Evolutionary conservation across 2,113 vertebrate species (phyloP).

Genomic region (Gymnarchus niloticus): DNA sequence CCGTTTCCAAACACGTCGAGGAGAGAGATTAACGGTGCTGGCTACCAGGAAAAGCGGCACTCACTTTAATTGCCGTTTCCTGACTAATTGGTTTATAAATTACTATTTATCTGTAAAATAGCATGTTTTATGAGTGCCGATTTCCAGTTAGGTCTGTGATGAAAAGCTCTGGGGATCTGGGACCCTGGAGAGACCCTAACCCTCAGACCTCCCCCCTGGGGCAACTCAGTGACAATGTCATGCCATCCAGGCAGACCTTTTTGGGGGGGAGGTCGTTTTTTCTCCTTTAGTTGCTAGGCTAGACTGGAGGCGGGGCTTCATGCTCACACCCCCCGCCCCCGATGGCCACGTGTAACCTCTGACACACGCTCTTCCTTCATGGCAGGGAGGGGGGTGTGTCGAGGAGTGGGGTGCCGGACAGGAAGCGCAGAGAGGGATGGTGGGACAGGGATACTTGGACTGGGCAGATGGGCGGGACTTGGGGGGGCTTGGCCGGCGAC

Average conservation of each 20-base stretch:
- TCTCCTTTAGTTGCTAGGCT: no score
- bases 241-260: no score
- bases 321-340: no score
- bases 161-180: neutral
- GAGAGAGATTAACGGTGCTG: neutral
- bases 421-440: neutral
- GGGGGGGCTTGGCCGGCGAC: slow-evolving; percentile 6
- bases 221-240: no score
- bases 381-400: neutral
- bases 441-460: neutral
- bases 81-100: slow-evolving; percentile 29
- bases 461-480: slow-evolving; percentile 16
- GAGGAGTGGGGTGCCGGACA: neutral
- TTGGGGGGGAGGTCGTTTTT: no score
- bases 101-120: slow-evolving; percentile 22
- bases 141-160: no score
- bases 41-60: slow-evolving; percentile 11
- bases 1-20: neutral
- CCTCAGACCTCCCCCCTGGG: neutral
- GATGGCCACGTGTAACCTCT: neutral
- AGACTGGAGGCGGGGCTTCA: neutral
- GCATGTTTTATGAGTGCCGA: neutral
- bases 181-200: neutral
- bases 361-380: slow-evolving; percentile 1
- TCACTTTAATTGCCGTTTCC: slow-evolving; percentile 18